Evolutionary conservation across 2,888 invertebrate genomes (phyloP).

Genomic region (Sialis lutaria): DNA sequence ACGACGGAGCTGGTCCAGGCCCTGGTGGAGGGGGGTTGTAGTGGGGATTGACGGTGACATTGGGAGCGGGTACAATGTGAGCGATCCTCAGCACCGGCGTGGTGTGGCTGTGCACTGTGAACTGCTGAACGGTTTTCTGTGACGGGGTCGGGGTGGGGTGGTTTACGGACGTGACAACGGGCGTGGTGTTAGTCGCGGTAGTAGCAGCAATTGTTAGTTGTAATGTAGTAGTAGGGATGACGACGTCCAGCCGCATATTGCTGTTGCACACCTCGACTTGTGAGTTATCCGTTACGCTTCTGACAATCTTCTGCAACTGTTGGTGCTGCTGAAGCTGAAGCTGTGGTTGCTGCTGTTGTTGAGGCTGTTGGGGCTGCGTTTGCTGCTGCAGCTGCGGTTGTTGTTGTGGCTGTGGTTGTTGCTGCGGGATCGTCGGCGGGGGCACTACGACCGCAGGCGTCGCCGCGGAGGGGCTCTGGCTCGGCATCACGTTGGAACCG

Average conservation of each 20-base stretch:
- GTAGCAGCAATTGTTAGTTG: constrained; percentile 18
- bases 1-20: constrained; percentile 10
- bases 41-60: constrained; percentile 47
- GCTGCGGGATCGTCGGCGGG: constrained; percentile 7
- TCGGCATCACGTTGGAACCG: constrained; percentile 10
- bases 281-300: constrained; percentile 11
- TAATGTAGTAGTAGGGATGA: constrained; percentile 19
- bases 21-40: constrained; percentile 17
- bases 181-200: constrained; percentile 18
- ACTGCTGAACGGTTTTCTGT: constrained; percentile 22
- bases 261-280: constrained; percentile 24
- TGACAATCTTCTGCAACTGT: constrained; percentile 3
- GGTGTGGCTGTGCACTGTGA: constrained; percentile 26
- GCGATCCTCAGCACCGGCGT: constrained; percentile 27
- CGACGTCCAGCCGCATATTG: constrained; percentile 13
- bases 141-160: constrained; percentile 20
- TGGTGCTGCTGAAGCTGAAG: constrained; percentile 4
- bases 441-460: constrained; percentile 14
- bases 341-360: constrained; percentile 1
- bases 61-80: constrained; percentile 44
- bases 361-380: constrained; percentile 6
- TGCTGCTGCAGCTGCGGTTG: constrained; percentile 8
- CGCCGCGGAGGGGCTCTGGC: constrained; percentile 12
- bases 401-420: constrained; percentile 7
- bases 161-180: constrained; percentile 8